Evolutionary conservation across 2,797 vertebrate genomes (phyloP).

Genomic region (Hippocampus kuda): DNA sequence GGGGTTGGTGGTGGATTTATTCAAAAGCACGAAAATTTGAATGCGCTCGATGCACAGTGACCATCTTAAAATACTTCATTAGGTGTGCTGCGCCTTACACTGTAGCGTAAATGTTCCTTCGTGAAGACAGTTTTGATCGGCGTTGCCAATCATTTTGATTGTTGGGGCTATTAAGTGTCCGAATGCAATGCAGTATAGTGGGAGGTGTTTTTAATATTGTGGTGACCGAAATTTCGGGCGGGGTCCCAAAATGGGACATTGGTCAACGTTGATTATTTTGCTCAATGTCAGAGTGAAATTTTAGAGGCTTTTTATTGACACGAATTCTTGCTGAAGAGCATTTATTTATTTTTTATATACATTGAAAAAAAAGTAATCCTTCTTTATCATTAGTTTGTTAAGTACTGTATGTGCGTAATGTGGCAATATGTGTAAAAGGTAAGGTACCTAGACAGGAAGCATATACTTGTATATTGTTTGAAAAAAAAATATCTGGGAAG

Average conservation of each 20-base stretch:
- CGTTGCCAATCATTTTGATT: no score
- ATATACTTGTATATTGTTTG: not conserved
- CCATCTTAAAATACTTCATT: no score
- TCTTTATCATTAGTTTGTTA: not conserved
- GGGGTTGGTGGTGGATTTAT: not conserved
- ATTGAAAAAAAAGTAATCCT: not conserved
- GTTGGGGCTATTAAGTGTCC: no score
- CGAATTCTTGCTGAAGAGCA: not conserved
- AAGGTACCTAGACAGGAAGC: not conserved
- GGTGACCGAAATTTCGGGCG: no score
- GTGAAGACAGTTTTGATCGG: no score
- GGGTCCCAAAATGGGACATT: not conserved
- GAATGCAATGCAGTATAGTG: not conserved
- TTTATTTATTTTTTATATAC: not conserved
- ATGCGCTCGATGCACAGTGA: no score
- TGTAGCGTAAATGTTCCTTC: no score
- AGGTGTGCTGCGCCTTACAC: no score
- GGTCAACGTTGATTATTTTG: not conserved
- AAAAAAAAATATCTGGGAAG: not conserved
- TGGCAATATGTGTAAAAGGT: not conserved
- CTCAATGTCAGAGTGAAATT: not conserved
- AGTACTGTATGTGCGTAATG: not conserved
- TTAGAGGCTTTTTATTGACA: not conserved
- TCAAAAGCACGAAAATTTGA: no score
- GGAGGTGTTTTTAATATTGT: not conserved